Evolutionary conservation across 2,888 invertebrate genomes (phyloP), one percentile per base, ranked within the genome.

Genomic region (Sussaba pulchella): DNA sequence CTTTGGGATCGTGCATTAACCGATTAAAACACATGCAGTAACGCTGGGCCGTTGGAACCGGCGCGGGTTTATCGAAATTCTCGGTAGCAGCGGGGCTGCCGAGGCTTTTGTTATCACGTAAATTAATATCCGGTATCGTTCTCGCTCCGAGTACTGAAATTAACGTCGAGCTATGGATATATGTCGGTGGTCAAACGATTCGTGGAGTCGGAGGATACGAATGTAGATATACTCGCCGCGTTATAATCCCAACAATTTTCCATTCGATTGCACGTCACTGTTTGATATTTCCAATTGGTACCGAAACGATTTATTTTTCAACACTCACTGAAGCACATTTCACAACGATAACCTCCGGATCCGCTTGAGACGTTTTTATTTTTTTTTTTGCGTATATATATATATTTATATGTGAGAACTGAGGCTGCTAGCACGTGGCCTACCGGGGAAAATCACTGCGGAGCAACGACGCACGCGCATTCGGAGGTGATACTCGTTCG

Each of bases 351-450:
- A 54, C 4, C 9, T 19, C 8, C 6, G 4, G 19, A 14, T 8
- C 3, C 1, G 12, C 31, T 14, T 36, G 1, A 14, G 9, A 17
- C 26, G 9, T 21, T 31, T 50, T 31, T 36, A 14, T 36, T 31
- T 57, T 57, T 14, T 10, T 21, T 5, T 21, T 19, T 19, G 3
- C 19, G 2, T 21, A 21, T 50, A n/a, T 3, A 12, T 54, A 43
- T 17, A 31, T 31, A 31, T 31, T 5, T 31, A 6, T 6, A 31
- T 31, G 31, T 31, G 6, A 5, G 4, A 31, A 31, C 31, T n/a
- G 14, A 12, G n/a, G 52, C 52, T 3, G 17, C n/a, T 10, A 21
- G 36, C 76, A 76, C 76, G 76, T 76, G 76, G 54, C 24, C 14
- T 24, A 17, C 24, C 10, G 19, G 59, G 72, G 17, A 26, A 41